Evolutionary conservation across 1,140 invertebrate genomes (phyloP).

Genomic region (Agraylea sexmaculata): DNA sequence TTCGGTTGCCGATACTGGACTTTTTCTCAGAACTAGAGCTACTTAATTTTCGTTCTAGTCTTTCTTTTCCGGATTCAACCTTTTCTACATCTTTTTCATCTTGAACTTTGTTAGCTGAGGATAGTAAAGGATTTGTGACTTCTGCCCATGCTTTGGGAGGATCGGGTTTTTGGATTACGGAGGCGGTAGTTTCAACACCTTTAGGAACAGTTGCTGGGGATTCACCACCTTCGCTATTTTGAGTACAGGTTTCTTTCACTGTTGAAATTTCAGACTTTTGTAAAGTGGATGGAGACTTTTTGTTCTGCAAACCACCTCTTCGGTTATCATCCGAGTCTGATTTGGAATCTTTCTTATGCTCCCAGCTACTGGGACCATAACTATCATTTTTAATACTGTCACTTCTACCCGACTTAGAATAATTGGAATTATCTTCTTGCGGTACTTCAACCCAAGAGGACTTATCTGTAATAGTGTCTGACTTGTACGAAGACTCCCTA

Average conservation of each 20-base stretch:
- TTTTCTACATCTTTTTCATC: conserved; percentile 16
- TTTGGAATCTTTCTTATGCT: conserved; percentile 19
- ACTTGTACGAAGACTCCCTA: conserved; percentile 37
- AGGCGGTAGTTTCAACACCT: background rate
- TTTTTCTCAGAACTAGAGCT: conserved; percentile 40
- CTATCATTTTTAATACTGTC: conserved; percentile 13
- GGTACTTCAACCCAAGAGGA: conserved; percentile 33
- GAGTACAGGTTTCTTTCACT: background rate
- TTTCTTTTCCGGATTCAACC: conserved; percentile 27
- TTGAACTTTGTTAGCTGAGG: conserved; percentile 4
- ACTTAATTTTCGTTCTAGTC: conserved; percentile 37
- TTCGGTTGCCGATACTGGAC: conserved; percentile 15
- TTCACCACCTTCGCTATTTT: background rate
- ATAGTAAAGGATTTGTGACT: conserved; percentile 28
- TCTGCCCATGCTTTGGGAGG: conserved; percentile 34
- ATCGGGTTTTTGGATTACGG: conserved; percentile 18
- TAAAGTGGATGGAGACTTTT: conserved; percentile 7
- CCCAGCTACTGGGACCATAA: conserved; percentile 11
- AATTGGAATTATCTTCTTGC: conserved; percentile 28
- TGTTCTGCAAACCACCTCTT: conserved; percentile 8
- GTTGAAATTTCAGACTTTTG: conserved; percentile 10
- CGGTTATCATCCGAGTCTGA: conserved; percentile 19
- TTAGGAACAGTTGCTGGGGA: conserved; percentile 3
- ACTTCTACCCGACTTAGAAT: conserved; percentile 14
- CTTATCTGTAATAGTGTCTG: conserved; percentile 25